Conservation (phyloP, 2,797 vertebrate genomes). For the Dipus sagitta region DNA sequence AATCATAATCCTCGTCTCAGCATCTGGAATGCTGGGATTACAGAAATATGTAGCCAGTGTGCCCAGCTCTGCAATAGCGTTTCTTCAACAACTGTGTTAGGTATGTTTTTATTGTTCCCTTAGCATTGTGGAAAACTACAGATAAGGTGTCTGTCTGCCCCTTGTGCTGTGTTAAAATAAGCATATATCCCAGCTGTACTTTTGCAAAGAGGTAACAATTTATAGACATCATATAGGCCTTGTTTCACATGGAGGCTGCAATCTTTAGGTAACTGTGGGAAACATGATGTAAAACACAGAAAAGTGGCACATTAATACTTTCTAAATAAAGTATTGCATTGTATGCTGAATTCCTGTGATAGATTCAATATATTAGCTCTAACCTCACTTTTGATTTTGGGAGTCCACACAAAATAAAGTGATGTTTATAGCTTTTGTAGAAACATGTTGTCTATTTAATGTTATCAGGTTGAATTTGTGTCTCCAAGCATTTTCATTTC, state of each 20-base stretch:
- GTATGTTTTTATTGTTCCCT: not conserved
- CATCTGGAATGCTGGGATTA: not conserved
- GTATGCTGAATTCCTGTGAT: slow-evolving; percentile 61
- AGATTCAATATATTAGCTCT: slow-evolving; percentile 58
- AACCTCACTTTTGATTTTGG: slow-evolving; percentile 68
- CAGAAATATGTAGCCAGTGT: not conserved
- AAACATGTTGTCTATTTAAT: slow-evolving; percentile 78
- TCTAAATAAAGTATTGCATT: slow-evolving; percentile 29
- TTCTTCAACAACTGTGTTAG: not conserved
- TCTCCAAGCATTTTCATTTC: slow-evolving; percentile 65
- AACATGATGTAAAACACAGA: slow-evolving; percentile 44
- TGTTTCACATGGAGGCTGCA: slow-evolving; percentile 28
- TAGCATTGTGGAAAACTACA: not conserved
- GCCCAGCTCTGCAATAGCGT: not conserved
- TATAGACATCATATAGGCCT: not conserved
- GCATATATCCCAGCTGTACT: slow-evolving; percentile 29
- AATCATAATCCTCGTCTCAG: not conserved
- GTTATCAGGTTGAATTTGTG: slow-evolving; percentile 77
- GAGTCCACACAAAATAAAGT: slow-evolving; percentile 66
- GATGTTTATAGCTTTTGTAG: slow-evolving; percentile 66
- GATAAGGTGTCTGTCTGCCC: not conserved
- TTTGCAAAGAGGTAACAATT: slow-evolving; percentile 42
- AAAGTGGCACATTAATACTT: slow-evolving; percentile 50
- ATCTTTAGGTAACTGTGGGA: not conserved
- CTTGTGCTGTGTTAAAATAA: slow-evolving; percentile 48